Conservation (phyloP, 2,797 vertebrate species). For the Paedocypris micromegethes region DNA sequence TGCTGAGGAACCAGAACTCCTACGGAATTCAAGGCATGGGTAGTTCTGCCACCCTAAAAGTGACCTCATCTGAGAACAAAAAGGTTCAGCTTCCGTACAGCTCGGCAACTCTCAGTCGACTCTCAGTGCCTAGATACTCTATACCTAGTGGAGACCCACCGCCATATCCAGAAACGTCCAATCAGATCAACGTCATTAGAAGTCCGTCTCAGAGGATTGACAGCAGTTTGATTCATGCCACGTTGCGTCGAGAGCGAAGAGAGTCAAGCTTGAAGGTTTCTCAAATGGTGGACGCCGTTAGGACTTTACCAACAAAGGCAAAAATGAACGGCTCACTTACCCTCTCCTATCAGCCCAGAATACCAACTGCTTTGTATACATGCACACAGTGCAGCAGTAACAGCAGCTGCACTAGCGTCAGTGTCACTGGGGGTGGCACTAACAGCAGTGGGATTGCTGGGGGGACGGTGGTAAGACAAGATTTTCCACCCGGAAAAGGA, state of each 20-base stretch:
- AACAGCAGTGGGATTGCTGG: slow-evolving; percentile 70
- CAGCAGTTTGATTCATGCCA: slow-evolving; percentile 87
- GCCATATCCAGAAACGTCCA: slow-evolving; percentile 87
- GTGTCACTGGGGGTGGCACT: slow-evolving; percentile 61
- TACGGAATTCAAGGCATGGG: slow-evolving; percentile 89
- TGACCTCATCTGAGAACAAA: slow-evolving; percentile 84
- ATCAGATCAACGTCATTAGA: slow-evolving; percentile 74
- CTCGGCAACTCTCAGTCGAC: slow-evolving; percentile 92
- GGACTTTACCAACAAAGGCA: slow-evolving; percentile 82
- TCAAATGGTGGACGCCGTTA: slow-evolving; percentile 82
- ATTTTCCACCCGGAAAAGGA: slow-evolving; percentile 73
- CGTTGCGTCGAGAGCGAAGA: slow-evolving; percentile 88
- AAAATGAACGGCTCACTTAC: slow-evolving; percentile 79
- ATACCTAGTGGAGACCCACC: slow-evolving; percentile 93
- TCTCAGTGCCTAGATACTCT: slow-evolving; percentile 90
- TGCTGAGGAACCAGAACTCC: slow-evolving; percentile 87
- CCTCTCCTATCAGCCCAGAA: slow-evolving; percentile 81
- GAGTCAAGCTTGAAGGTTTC: slow-evolving; percentile 87
- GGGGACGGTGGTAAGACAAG: slow-evolving; percentile 78
- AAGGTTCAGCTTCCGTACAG: slow-evolving; percentile 87
- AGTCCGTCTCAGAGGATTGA: slow-evolving; percentile 79
- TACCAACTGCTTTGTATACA: slow-evolving; percentile 85
- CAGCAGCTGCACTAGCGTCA: slow-evolving; percentile 55
- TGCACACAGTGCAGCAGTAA: slow-evolving; percentile 93
- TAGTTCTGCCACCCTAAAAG: slow-evolving; percentile 89